Conservation (phyloP, 2,113 vertebrate species). For the Gobius niger region DNA sequence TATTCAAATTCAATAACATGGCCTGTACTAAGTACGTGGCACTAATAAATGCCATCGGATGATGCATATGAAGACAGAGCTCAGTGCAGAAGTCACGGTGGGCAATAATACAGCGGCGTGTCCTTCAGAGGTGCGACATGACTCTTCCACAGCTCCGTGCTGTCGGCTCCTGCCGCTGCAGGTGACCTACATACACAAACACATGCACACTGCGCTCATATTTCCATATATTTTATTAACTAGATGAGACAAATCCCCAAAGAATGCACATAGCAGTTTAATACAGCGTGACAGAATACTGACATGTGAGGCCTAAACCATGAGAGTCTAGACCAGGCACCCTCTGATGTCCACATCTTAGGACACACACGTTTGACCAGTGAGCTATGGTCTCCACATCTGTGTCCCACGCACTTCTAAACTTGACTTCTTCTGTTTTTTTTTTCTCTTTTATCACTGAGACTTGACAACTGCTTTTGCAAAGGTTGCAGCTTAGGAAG, state of each 20-base stretch:
- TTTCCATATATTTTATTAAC: constrained; percentile 61
- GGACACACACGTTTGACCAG: background rate
- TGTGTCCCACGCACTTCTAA: constrained; percentile 54
- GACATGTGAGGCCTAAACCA: constrained; percentile 1
- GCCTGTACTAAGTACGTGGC: constrained; percentile 95
- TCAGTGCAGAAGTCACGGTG: constrained; percentile 82
- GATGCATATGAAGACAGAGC: constrained; percentile 93
- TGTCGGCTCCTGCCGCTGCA: constrained; percentile 40
- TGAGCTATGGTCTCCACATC: constrained; percentile 33
- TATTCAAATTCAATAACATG: constrained; percentile 99
- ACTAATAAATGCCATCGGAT: constrained; percentile 98
- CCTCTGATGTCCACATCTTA: background rate
- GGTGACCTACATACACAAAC: constrained; percentile 57
- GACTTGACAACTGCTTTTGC: constrained; percentile 81
- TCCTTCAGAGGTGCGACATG: constrained; percentile 66
- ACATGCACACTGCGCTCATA: constrained; percentile 44
- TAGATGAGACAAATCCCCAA: constrained; percentile 48
- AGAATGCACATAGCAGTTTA: constrained; percentile 40
- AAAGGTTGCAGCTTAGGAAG: constrained; percentile 95
- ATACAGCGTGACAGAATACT: constrained; percentile 17
- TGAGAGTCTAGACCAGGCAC: background rate
- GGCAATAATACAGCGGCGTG: constrained; percentile 87
- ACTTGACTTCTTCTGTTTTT: constrained; percentile 44
- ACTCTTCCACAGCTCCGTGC: constrained; percentile 31
- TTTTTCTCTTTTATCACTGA: constrained; percentile 72